A percentile compares a stretch with the other conserved stretches of the same genome.
phyloP scores from a whole-genome alignment of 1,140 invertebrate species.

The Conopomorpha cramerella region DNA sequence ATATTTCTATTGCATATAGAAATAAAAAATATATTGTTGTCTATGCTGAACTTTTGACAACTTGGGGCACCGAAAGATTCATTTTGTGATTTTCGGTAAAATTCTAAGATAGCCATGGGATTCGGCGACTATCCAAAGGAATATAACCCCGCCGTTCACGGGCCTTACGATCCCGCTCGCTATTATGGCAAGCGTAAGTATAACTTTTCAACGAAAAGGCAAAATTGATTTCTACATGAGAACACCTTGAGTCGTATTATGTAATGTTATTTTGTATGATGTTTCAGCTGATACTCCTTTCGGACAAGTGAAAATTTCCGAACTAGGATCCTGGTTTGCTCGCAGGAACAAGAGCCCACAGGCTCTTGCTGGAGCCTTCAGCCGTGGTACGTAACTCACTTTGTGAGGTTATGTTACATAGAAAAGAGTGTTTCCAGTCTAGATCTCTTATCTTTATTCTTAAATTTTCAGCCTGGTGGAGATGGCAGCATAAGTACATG shows the following conservation, averaged over 20 bases:
- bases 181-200: constrained; percentile 91
- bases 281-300: constrained; percentile 88
- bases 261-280: constrained; percentile 46
- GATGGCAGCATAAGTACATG: constrained; percentile 88
- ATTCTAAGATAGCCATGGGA: constrained; percentile 62
- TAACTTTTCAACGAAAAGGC: constrained; percentile 6
- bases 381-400: constrained; percentile 65
- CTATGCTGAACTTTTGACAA: constrained; percentile 12
- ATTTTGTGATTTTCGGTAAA: constrained; percentile 6
- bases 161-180: constrained; percentile 88
- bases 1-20: not conserved
- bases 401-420: constrained; percentile 8
- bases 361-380: constrained; percentile 66
- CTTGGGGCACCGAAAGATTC: constrained; percentile 7
- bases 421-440: no score
- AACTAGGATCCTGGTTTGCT: constrained; percentile 79
- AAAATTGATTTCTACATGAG: no score
- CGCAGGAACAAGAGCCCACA: constrained; percentile 79
- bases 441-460: no score
- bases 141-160: constrained; percentile 88
- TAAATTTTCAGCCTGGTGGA: constrained; percentile 78
- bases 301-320: constrained; percentile 81
- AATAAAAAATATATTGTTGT: constrained; percentile 6
- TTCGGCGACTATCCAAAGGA: constrained; percentile 85
- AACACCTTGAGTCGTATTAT: no score